Conservation (phyloP, 2,888 invertebrate species). For the Drosophila stalkeri region DNA sequence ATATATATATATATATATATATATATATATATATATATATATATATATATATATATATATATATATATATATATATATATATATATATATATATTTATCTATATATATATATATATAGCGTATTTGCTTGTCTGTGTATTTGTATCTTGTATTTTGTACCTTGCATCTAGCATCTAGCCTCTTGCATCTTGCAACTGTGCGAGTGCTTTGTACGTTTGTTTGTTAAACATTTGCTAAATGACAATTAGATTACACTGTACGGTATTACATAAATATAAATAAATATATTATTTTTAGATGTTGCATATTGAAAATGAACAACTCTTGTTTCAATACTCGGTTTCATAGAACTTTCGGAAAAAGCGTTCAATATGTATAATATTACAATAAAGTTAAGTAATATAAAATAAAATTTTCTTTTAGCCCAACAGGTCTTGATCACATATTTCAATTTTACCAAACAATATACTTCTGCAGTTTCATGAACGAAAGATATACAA, state of each 20-base stretch:
- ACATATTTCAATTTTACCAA: no score
- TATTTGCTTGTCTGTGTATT: conserved; percentile 19
- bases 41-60: background rate
- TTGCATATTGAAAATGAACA: conserved; percentile 57
- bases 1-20: no score
- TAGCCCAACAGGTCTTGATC: no score
- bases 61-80: no score
- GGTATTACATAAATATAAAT: conserved; percentile 75
- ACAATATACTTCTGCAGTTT: no score
- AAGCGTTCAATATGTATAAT: no score
- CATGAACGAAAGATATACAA: no score
- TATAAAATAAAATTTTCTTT: no score
- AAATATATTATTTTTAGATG: conserved; percentile 69
- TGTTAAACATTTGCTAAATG: conserved; percentile 73
- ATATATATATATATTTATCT: background rate
- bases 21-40: background rate
- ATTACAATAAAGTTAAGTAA: no score
- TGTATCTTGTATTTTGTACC: conserved; percentile 34
- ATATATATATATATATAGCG: background rate
- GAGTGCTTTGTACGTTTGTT: conserved; percentile 55
- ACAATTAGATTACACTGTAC: conserved; percentile 73
- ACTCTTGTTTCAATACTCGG: background rate
- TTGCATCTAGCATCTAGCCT: conserved; percentile 27
- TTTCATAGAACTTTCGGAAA: background rate
- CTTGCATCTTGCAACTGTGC: conserved; percentile 32